Evolutionary conservation across 2,888 invertebrate genomes (phyloP).

Genomic region (Pycnomerus fuliginosus): DNA sequence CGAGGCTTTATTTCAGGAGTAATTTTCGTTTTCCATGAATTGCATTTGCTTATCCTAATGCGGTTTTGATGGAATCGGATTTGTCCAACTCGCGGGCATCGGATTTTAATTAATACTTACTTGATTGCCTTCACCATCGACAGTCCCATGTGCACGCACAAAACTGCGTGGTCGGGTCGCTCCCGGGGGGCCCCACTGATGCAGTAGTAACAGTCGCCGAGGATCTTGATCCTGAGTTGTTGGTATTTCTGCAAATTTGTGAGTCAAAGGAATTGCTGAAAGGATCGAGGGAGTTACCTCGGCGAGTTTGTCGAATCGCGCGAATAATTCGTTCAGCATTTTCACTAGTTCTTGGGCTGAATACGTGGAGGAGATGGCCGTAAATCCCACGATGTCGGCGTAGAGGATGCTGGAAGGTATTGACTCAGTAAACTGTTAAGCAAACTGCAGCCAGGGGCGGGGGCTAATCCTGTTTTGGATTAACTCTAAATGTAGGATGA

Average conservation of each 20-base stretch:
- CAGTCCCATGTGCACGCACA: conserved; percentile 93
- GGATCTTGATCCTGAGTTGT: conserved; percentile 91
- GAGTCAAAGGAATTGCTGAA: no score
- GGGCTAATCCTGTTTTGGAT: no score
- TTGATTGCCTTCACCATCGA: conserved; percentile 97
- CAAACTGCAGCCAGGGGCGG: no score
- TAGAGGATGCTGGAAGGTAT: conserved; percentile 83
- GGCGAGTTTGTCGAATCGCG: conserved; percentile 88
- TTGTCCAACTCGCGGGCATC: no score
- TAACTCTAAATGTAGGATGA: no score
- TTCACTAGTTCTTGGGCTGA: conserved; percentile 94
- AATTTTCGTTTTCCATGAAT: no score
- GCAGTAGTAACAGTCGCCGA: conserved; percentile 98
- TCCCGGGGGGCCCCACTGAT: conserved; percentile 93
- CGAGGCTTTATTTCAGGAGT: no score
- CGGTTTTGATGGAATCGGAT: no score
- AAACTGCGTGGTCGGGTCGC: conserved; percentile 86
- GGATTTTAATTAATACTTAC: no score
- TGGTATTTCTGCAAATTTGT: conserved; percentile 86
- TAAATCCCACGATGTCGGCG: conserved; percentile 97
- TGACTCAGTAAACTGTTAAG: no score
- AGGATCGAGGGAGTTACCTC: conserved; percentile 63
- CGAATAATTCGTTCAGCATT: conserved; percentile 94
- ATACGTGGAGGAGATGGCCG: conserved; percentile 92
- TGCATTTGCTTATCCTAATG: no score